Conservation (phyloP, 2,888 invertebrate species). For the Eretmocerus hayati region DNA sequence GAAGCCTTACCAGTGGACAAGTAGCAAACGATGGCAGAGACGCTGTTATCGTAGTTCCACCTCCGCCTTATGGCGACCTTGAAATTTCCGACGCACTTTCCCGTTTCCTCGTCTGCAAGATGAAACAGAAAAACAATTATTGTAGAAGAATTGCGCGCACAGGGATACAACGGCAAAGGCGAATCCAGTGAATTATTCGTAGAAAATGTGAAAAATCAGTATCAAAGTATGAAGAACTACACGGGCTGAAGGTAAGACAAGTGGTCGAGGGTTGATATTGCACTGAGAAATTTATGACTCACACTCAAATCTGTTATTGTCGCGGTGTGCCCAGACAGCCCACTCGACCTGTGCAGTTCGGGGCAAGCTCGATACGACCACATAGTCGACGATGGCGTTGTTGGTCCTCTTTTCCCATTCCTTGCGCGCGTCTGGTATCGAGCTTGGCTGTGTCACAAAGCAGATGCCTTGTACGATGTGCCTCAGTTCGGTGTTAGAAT, state of each 20-base stretch:
- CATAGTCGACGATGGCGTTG: conserved; percentile 81
- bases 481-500: conserved; percentile 68
- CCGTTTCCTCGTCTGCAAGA: conserved; percentile 79
- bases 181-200: no score
- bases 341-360: conserved; percentile 78
- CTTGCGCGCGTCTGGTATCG: conserved; percentile 67
- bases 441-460: conserved; percentile 69
- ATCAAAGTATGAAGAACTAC: no score
- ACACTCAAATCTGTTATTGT: conserved; percentile 85
- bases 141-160: neutral
- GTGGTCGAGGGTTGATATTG: no score
- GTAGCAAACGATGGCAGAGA: conserved; percentile 78
- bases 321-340: conserved; percentile 87
- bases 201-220: no score
- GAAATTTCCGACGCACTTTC: conserved; percentile 75
- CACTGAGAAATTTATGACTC: no score
- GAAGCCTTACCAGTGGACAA: conserved; percentile 61
- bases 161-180: neutral
- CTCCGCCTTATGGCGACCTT: conserved; percentile 77
- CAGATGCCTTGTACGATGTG: conserved; percentile 83
- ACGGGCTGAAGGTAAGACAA: no score
- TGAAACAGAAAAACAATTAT: no score
- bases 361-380: conserved; percentile 76
- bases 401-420: conserved; percentile 78
- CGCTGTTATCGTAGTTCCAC: conserved; percentile 85